These are phyloP conservation scores for Nibea coibor DNA, from an alignment of 2,113 vertebrate species.

Conservation along the genomic window DNA sequence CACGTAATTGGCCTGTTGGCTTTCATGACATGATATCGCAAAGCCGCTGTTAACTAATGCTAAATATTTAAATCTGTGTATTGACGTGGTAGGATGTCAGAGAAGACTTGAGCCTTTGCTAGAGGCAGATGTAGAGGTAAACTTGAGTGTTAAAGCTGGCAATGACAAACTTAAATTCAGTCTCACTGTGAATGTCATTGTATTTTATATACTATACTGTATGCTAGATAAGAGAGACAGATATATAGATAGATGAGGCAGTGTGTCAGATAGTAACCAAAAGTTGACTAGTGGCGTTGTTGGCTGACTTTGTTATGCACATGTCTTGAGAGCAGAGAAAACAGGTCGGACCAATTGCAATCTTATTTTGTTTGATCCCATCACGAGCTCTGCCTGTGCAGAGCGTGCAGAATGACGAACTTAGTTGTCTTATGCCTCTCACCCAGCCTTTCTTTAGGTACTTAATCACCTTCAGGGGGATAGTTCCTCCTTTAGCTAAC, in stretches of 20 bases:
- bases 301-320: neutral
- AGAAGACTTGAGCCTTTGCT: neutral
- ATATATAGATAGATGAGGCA: too few species aligned
- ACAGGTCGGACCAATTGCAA: neutral
- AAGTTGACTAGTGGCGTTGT: too few species aligned
- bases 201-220: neutral
- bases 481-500: constrained; percentile 86
- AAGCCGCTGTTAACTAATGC: neutral
- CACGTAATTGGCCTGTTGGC: neutral
- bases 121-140: neutral
- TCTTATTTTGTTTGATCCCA: constrained; percentile 78
- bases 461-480: constrained; percentile 89
- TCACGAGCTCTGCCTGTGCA: constrained; percentile 84
- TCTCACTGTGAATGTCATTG: neutral
- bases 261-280: too few species aligned
- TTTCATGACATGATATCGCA: neutral
- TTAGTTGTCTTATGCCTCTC: constrained; percentile 84
- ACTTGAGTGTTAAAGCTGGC: neutral
- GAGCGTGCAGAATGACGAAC: constrained; percentile 87
- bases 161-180: neutral
- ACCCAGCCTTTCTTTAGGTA: constrained; percentile 88
- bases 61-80: neutral
- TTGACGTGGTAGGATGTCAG: neutral
- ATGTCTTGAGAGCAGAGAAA: neutral
- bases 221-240: too few species aligned